Base-by-base conservation (phyloP, 2,888 invertebrate species). In the Emmelina monodactyla region DNA sequence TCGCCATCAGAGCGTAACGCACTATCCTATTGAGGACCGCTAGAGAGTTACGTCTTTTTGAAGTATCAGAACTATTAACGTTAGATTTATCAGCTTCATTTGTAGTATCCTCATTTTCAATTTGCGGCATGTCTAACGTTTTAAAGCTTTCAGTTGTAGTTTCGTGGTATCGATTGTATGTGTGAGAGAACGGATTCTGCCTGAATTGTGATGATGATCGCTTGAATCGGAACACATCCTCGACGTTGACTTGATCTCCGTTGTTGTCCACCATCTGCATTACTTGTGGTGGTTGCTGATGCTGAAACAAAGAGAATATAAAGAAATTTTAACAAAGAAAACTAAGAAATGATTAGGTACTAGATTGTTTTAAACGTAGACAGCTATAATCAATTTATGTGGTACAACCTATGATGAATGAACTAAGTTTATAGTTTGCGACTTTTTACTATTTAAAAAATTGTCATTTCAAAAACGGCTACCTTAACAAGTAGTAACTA, bases 1-100 rank as follows among this genome's bases (percentile, higher is more conserved):
- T 81, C 36, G 48, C 85, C 73, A 46, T 83, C 65, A 78, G 52
- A 0, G 78, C 79, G 39, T 70, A 67, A 49, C 87, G 86, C 14
- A 82, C 64, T 63, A 50, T 82, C 72, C 44, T 78, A 57, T 68
- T 88, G 68, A 54, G 78, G 50, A 39, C 82, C 62, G 37, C 76
- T 47, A 51, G 79, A 39, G 37, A 81, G 68, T 12, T 35, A 2
- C 35, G 28, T 14, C 13, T 29, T 29, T 14, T 12, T 5, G 12
- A 7, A 4, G 12, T 12, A 13, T 29, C 13, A 13, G 6, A 6
- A 12, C 13, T 12, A 3, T 12, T 3, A 6, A 5, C 5, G 9
- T 29, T 14, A 13, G 14, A 12, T 9, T 19, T 5, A 13, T 12
- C 13, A 12, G 29, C 29, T 5, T 12, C 3, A 19, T 19, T 5